Evolutionary conservation across 2,888 invertebrate species (phyloP).

Genomic region (Leptinotarsa rubiginosa): DNA sequence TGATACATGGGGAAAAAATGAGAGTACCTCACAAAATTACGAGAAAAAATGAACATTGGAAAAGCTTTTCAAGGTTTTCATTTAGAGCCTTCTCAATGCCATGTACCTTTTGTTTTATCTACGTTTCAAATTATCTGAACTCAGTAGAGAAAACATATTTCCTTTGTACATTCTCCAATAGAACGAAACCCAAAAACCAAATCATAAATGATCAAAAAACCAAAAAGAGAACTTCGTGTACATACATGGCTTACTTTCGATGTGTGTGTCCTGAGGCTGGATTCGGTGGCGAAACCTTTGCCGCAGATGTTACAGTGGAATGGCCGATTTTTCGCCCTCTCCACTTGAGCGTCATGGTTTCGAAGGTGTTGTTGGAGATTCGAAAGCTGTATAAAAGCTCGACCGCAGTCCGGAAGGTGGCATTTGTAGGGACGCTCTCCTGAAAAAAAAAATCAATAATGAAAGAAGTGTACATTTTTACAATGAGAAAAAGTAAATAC

Average conservation of each 20-base stretch:
- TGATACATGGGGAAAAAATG: too few species aligned
- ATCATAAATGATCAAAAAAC: conserved; percentile 41
- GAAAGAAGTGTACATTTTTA: too few species aligned
- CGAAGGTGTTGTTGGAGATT: conserved; percentile 95
- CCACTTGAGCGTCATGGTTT: conserved; percentile 96
- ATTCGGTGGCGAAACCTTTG: conserved; percentile 96
- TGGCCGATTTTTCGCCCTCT: conserved; percentile 93
- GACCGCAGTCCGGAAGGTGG: conserved; percentile 93
- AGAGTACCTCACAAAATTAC: too few species aligned
- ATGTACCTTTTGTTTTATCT: too few species aligned
- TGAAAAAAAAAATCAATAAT: conserved; percentile 65
- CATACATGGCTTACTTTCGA: conserved; percentile 92
- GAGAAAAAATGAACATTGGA: too few species aligned
- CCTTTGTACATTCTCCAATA: conserved; percentile 34
- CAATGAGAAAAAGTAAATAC: too few species aligned
- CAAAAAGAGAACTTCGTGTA: conserved; percentile 61
- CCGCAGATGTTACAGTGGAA: conserved; percentile 97
- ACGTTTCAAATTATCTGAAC: too few species aligned
- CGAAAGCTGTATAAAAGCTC: conserved; percentile 96
- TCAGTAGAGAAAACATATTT: neutral
- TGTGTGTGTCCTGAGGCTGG: conserved; percentile 93
- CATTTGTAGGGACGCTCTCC: conserved; percentile 98
- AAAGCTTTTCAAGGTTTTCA: too few species aligned
- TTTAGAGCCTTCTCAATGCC: too few species aligned
- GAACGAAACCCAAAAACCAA: conserved; percentile 41